A percentile compares a stretch with the other conserved stretches of the same genome.
Conservation (phyloP, 2,797 vertebrate species). For the Sarcoramphus papa region DNA sequence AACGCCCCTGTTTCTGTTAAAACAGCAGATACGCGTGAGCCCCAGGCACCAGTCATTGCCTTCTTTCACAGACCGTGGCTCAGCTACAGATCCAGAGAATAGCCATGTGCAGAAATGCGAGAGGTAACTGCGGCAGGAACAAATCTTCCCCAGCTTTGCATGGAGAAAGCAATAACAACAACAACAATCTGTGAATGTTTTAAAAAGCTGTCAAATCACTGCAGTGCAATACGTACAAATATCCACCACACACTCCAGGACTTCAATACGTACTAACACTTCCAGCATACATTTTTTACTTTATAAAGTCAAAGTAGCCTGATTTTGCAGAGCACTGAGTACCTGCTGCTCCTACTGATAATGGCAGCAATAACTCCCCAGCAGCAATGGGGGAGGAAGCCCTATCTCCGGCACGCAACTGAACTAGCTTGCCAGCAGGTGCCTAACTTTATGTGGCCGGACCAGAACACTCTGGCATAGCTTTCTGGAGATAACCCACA, state of each 20-base stretch:
- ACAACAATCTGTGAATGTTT: not conserved
- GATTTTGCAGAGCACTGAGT: not conserved
- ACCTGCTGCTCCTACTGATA: not conserved
- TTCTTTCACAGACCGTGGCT: not conserved
- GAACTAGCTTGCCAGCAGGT: not conserved
- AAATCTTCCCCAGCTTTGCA: not conserved
- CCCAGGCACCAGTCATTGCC: not conserved
- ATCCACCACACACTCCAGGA: not conserved
- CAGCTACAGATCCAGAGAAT: not conserved
- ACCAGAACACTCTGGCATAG: not conserved
- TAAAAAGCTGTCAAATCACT: not conserved
- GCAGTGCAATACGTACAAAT: not conserved
- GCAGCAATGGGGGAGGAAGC: not conserved
- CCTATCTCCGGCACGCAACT: not conserved
- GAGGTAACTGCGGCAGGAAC: not conserved
- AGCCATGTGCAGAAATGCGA: rapidly evolving
- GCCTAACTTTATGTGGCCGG: not conserved
- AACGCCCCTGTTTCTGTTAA: no score
- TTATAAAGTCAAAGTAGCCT: not conserved
- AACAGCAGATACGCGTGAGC: rapidly evolving
- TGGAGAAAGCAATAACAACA: not conserved
- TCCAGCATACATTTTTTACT: not conserved
- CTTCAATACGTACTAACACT: not conserved
- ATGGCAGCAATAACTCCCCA: not conserved
- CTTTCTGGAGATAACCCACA: not conserved